Percentiles rank a stretch among this genome's conserved stretches.
These are phyloP conservation scores for Drosophila kepulauana DNA, from an alignment of 1,140 invertebrate genomes.

Conservation along the genomic window DNA sequence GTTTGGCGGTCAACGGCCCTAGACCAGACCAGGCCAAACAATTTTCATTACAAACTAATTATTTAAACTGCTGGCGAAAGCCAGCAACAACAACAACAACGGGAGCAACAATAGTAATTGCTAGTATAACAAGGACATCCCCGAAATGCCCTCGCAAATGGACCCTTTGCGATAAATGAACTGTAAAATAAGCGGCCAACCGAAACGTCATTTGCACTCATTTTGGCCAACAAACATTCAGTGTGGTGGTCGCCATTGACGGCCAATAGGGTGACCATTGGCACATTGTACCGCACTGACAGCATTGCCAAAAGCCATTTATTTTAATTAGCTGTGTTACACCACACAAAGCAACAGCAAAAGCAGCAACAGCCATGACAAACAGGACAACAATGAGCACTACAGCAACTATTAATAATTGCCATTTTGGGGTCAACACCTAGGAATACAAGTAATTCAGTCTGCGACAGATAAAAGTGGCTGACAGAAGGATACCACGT, in stretches of 20 bases:
- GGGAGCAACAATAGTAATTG: constrained; percentile 11
- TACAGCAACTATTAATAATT: constrained; percentile 62
- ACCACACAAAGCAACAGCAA: constrained; percentile 16
- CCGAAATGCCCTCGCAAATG: constrained; percentile 8
- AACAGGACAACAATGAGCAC: constrained; percentile 2
- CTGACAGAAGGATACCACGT: not conserved
- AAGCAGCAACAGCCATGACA: not conserved
- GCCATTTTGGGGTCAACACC: constrained; percentile 63
- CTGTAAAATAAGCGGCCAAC: constrained; percentile 65
- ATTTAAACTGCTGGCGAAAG: constrained; percentile 54
- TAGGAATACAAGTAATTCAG: constrained; percentile 26
- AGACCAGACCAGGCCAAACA: not conserved
- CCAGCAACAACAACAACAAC: constrained; percentile 6
- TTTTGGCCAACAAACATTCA: constrained; percentile 46
- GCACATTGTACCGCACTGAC: constrained; percentile 52
- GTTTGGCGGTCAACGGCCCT: constrained; percentile 39
- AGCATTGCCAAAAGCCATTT: constrained; percentile 67
- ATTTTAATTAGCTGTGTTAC: constrained; percentile 74
- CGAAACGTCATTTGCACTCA: constrained; percentile 50
- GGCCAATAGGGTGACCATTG: constrained; percentile 25
- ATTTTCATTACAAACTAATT: constrained; percentile 78
- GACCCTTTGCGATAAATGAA: constrained; percentile 65
- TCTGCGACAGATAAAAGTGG: not conserved
- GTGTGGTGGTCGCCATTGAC: not conserved
- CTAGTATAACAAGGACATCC: constrained; percentile 4